Base-by-base conservation (phyloP, 2,797 vertebrate species). In the Chiropotes sagulatus region DNA sequence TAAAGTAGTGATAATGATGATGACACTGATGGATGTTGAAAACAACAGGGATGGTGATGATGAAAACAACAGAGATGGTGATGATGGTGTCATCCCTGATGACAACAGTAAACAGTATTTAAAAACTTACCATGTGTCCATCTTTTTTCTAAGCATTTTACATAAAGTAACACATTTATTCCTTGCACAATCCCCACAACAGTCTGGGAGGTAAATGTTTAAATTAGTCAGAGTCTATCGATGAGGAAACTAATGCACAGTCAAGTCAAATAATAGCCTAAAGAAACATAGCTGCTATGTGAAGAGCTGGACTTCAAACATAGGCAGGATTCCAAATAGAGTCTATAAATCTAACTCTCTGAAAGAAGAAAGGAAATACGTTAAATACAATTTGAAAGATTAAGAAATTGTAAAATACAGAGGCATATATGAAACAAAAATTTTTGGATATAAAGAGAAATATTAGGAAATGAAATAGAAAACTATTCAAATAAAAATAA, bases 401-500 rank as follows among this genome's bases (percentile, higher is more conserved):
- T 14, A 67, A 88, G 14, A 96, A 70, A 93, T 44, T 67, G 3
- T 64, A 58, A 86, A 81, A 72, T 15, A 93, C 5, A 73, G 33
- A 57, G 10, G 30, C 19, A 82, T 22, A 81, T 78, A 50, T 57
- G n/a, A 91, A 90, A 72, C 14, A 90, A 75, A 41, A 88, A 33
- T 44, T 58, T 86, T 72, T 57, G 6, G 19, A 75, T 72, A 90
- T 22, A 76, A 67, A 81, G 20, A 78, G n/a, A 83, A 93, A 87
- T 76, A 58, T 41, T 50, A 67, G 70, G 26, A 93, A 78, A 22
- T 92, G 39, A 96, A 94, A 86, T 44, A 86, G 0, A 90, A 1
- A 83, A 12, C 44, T 30, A 57, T 39, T 88, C 70, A 79, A 80
- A 79, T 90, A 93, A 94, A 91, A 94, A 81, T 79, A 46, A 83